These are phyloP conservation scores for Copidosoma floridanum DNA, from an alignment of 1,140 invertebrate genomes.

Conservation along the genomic window DNA sequence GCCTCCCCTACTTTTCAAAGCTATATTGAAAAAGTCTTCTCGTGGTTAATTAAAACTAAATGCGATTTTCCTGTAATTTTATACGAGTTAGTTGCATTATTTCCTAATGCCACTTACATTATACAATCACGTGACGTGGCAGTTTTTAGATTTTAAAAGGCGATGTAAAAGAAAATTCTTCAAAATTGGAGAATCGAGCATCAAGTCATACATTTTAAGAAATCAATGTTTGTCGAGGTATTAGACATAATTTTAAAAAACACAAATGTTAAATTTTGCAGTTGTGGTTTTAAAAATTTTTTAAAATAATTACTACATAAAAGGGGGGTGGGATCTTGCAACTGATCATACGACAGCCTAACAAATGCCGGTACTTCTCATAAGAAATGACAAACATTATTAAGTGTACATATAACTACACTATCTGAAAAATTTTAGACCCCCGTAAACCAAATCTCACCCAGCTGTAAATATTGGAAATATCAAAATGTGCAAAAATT, in stretches of 20 bases:
- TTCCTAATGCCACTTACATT: conserved; percentile 4
- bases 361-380: too few species aligned
- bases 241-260: conserved; percentile 1
- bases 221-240: not conserved
- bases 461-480: too few species aligned
- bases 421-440: too few species aligned
- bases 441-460: too few species aligned
- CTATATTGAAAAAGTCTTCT: conserved; percentile 12
- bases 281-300: too few species aligned
- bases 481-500: too few species aligned
- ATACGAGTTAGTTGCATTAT: conserved; percentile 24
- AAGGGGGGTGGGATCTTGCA: too few species aligned
- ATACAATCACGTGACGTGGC: conserved; percentile 3
- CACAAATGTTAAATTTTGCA: too few species aligned
- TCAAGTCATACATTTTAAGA: not conserved
- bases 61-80: conserved; percentile 38
- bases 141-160: not conserved
- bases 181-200: not conserved
- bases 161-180: not conserved
- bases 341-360: too few species aligned
- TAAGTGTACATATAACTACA: too few species aligned
- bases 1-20: conserved; percentile 20
- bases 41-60: conserved; percentile 34
- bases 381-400: too few species aligned
- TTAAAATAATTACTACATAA: too few species aligned